phyloP scores from a whole-genome alignment of 2,888 invertebrate species.

The Diarsia mendica region DNA sequence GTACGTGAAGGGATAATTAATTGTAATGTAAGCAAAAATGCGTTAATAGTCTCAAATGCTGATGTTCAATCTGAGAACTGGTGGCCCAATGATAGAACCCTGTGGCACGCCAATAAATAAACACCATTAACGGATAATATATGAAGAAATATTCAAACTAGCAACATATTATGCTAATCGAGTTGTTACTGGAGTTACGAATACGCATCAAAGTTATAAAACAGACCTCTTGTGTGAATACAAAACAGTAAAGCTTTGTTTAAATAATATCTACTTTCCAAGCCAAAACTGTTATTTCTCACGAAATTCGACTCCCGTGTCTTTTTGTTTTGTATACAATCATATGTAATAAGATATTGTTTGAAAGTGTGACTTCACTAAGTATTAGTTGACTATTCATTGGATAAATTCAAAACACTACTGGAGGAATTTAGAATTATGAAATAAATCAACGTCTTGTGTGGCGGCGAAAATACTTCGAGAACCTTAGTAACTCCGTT shows the following conservation, averaged over 20 bases:
- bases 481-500: constrained; percentile 22
- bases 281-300: constrained; percentile 67
- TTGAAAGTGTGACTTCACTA: constrained; percentile 12
- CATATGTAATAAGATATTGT: constrained; percentile 44
- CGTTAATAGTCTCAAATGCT: not conserved
- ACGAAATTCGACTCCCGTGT: constrained; percentile 69
- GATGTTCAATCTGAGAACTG: not conserved
- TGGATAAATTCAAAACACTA: not conserved
- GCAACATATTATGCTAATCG: constrained; percentile 51
- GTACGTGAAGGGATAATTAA: constrained; percentile 45
- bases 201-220: constrained; percentile 49
- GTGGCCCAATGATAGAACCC: constrained; percentile 9
- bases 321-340: constrained; percentile 53
- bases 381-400: not conserved
- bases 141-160: constrained; percentile 41
- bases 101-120: constrained; percentile 32
- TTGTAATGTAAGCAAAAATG: constrained; percentile 25
- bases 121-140: constrained; percentile 29
- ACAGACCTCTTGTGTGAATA: constrained; percentile 47
- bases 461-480: not conserved
- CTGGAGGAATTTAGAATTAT: not conserved
- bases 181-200: constrained; percentile 36
- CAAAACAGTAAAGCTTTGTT: constrained; percentile 63
- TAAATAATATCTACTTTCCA: constrained; percentile 67
- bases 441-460: not conserved